Base-by-base conservation (phyloP, 1,140 invertebrate species). In the Brachionus rubens region DNA sequence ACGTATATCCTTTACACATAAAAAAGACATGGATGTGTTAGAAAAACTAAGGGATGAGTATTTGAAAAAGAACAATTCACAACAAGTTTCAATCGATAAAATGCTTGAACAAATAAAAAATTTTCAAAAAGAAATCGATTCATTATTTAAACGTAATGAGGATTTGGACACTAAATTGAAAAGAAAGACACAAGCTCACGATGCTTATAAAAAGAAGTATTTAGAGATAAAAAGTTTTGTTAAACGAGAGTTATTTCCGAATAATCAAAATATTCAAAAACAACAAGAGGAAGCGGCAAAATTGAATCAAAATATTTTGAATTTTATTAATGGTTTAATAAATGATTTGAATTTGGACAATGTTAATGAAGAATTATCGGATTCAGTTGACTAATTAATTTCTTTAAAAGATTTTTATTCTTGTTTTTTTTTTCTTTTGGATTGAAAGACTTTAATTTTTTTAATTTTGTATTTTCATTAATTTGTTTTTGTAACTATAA, bases 21-120 rank as follows among this genome's bases (percentile, higher is more conserved):
- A 72, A 72, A 72, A 48, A 10, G 46, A 72, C 12, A 33, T 50
- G 1, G 50, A 54, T 19, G 30, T 50, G 6, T 26, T 72, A 7
- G 68, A 72, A 40, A 48, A 72, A 41, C 24, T 72, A 19, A 48
- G 28, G 12, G 68, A 72, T 26, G 68, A 72, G 24, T 72, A 72
- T 50, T 36, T 72, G 30, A 48, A 72, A 54, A 72, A 72, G 21
- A 72, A 48, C 21, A 36, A 54, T 40, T 19, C 46, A n/a, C 68
- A 72, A 19, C 46, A 72, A 50, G 28, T 10, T 19, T 48, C 68
- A n/a, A 30, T 72, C 6, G 68, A 72, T 19, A 36, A 72, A 54
- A 48, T 72, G 68, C 24, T 72, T 21, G 68, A 72, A 21, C 46
- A 72, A 54, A 50, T 72, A 50, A 16, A 14, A 9, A 72, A 72